phyloP scores from a whole-genome alignment of 2,797 vertebrate species.

The Spondyliosoma cantharus region DNA sequence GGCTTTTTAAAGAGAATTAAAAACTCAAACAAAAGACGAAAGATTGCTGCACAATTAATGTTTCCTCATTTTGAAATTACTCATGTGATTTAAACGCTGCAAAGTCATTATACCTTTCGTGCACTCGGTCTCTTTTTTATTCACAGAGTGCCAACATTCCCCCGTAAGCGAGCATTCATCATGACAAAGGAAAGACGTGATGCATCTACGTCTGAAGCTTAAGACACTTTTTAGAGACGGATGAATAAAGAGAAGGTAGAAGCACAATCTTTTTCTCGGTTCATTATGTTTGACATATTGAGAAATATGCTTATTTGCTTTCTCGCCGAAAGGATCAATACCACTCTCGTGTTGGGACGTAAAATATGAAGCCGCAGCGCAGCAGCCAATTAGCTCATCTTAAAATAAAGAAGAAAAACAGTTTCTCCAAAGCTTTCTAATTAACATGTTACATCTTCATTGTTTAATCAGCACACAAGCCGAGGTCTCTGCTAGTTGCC shows the following conservation, averaged over 20 bases:
- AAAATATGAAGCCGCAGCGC: neutral
- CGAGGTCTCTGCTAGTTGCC: slow-evolving; percentile 37
- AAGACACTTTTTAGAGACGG: neutral
- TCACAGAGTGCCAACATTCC: too few species aligned
- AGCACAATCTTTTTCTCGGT: neutral
- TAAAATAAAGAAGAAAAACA: neutral
- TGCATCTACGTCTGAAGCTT: neutral
- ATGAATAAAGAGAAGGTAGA: neutral
- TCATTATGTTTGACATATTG: neutral
- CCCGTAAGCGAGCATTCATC: too few species aligned
- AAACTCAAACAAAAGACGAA: too few species aligned
- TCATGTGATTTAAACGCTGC: too few species aligned
- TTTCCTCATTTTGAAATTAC: too few species aligned
- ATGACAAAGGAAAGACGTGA: neutral
- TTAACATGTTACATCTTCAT: slow-evolving; percentile 20
- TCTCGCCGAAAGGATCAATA: slow-evolving; percentile 2
- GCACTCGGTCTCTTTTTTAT: too few species aligned
- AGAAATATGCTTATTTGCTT: neutral
- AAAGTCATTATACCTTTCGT: too few species aligned
- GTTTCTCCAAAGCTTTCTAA: slow-evolving; percentile 12
- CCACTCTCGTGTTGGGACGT: too few species aligned
- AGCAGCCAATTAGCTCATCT: slow-evolving; percentile 2
- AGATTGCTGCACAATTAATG: too few species aligned
- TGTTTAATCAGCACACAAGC: slow-evolving; percentile 40
- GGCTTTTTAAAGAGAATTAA: too few species aligned